phyloP scores from a whole-genome alignment of 35 echinoderm and acorn worm species.

The Apostichopus parvimensis region DNA sequence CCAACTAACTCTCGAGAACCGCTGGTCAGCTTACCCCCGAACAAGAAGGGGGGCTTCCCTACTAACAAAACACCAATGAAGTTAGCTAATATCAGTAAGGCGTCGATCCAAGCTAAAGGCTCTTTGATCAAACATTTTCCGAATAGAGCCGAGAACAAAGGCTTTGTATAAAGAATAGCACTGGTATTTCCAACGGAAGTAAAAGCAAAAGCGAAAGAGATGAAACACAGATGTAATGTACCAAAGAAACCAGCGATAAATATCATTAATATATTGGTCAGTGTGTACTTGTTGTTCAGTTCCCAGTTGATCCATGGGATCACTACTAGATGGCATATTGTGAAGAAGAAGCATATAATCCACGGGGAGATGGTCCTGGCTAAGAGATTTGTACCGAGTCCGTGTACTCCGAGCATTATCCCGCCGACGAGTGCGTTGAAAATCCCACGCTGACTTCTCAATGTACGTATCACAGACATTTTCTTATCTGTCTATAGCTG shows the following conservation, averaged over 20 bases:
- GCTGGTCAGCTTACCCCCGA: background rate
- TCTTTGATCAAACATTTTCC: background rate
- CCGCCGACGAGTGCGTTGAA: background rate
- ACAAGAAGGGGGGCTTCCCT: background rate
- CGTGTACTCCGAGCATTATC: background rate
- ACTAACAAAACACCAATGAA: constrained; percentile 8
- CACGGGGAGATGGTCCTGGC: background rate
- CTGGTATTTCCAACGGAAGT: background rate
- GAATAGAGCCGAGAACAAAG: background rate
- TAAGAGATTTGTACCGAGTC: background rate
- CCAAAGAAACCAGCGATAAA: background rate
- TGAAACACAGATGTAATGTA: background rate
- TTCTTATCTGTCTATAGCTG: background rate
- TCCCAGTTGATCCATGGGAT: constrained; percentile 4
- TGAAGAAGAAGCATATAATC: background rate
- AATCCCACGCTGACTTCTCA: background rate
- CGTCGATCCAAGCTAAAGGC: background rate
- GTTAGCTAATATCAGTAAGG: background rate
- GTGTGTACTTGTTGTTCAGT: background rate
- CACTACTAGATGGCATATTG: background rate
- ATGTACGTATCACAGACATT: background rate
- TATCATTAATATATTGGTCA: background rate
- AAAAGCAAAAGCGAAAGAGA: background rate
- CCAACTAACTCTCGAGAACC: background rate
- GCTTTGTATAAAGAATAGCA: constrained; percentile 19